Evolutionary conservation across 2,113 vertebrate genomes (phyloP).

Genomic region (Colinus virginianus): DNA sequence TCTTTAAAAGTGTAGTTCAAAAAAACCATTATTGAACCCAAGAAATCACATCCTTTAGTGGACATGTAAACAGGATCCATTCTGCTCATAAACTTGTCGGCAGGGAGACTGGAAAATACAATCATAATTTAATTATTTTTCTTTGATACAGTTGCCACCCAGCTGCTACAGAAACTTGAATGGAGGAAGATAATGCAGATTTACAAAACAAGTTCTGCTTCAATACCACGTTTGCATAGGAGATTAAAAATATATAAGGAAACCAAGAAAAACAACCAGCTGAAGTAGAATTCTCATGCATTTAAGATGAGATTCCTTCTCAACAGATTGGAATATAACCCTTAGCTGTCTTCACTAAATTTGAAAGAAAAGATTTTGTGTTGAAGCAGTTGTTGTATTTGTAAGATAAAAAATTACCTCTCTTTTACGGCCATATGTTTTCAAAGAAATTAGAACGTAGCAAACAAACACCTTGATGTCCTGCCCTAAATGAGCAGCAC

Average conservation of each 20-base stretch:
- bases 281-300: neutral
- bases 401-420: neutral
- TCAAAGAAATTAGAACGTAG: neutral
- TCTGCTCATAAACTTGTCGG: neutral
- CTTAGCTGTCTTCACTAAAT: neutral
- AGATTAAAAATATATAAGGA: neutral
- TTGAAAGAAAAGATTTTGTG: neutral
- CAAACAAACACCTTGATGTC: neutral
- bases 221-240: neutral
- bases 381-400: neutral
- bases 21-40: neutral
- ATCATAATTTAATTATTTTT: neutral
- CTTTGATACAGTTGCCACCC: neutral
- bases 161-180: neutral
- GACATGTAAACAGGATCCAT: neutral
- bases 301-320: neutral
- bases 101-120: neutral
- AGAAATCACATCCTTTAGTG: neutral
- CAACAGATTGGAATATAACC: neutral
- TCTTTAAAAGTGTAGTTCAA: neutral
- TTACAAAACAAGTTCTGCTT: neutral
- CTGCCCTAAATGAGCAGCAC: rapidly evolving
- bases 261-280: neutral
- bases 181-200: neutral
- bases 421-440: neutral